Evolutionary conservation across 2,797 vertebrate species (phyloP).

Genomic region (Microctenopoma lineatum): DNA sequence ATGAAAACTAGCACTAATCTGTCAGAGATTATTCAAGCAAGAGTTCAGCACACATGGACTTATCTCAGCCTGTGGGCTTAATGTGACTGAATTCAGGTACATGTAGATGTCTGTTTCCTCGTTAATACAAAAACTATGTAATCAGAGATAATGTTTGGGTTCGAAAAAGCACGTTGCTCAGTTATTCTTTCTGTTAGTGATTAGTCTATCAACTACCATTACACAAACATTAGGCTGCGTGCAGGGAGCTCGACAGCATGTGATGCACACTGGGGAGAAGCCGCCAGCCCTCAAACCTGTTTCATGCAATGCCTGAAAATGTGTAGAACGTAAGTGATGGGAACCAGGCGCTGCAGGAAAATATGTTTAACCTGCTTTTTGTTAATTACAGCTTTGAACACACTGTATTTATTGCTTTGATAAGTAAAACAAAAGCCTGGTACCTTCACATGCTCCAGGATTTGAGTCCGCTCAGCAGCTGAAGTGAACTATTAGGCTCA

Average conservation of each 20-base stretch:
- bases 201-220: conserved; percentile 6
- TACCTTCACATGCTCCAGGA: not conserved
- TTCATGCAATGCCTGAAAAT: no score
- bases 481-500: conserved; percentile 1
- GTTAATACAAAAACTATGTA: not conserved
- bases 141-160: not conserved
- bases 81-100: conserved; percentile 5
- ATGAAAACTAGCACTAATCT: conserved; percentile 59
- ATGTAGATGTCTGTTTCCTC: conserved; percentile 2
- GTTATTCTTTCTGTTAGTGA: conserved; percentile 36
- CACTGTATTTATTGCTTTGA: no score
- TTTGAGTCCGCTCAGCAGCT: conserved; percentile 3
- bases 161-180: conserved; percentile 20
- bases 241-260: not conserved
- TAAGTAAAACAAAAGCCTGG: conserved; percentile 1
- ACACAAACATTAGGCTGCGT: not conserved
- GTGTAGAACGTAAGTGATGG: no score
- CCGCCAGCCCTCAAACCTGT: not conserved
- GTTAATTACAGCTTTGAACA: no score
- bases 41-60: conserved; percentile 24
- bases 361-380: no score
- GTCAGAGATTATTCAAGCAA: conserved; percentile 51
- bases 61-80: conserved; percentile 26
- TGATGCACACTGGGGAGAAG: not conserved
- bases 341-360: no score